phyloP scores from a whole-genome alignment of 1,140 invertebrate genomes.

The Drosophila sp. region DNA sequence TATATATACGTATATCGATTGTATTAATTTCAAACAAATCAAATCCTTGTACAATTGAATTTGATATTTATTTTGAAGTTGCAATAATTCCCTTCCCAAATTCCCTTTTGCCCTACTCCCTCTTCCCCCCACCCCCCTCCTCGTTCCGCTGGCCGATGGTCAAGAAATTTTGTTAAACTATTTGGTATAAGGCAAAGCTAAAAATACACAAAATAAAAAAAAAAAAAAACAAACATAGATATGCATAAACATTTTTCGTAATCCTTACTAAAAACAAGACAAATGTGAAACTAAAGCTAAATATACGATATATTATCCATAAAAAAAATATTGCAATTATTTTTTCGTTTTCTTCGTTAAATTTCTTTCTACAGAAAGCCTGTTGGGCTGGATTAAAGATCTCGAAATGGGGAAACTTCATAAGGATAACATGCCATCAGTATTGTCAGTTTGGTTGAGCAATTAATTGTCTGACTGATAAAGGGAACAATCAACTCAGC shows the following conservation, averaged over 20 bases:
- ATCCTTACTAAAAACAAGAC: constrained; percentile 27
- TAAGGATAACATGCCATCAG: too few species aligned
- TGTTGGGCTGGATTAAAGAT: too few species aligned
- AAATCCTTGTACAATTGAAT: constrained; percentile 6
- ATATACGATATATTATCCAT: constrained; percentile 30
- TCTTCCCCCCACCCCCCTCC: neutral
- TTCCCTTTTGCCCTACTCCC: neutral
- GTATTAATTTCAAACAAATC: neutral
- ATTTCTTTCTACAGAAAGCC: too few species aligned
- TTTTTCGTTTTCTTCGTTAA: too few species aligned
- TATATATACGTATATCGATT: neutral
- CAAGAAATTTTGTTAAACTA: constrained; percentile 25
- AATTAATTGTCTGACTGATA: neutral
- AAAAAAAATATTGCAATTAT: neutral
- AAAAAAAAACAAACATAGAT: neutral
- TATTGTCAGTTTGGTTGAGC: neutral
- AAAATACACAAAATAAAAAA: constrained; percentile 4
- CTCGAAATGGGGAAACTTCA: too few species aligned
- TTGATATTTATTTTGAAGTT: constrained; percentile 22
- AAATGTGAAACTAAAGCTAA: constrained; percentile 37
- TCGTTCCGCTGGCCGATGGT: constrained; percentile 3
- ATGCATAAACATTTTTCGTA: constrained; percentile 16
- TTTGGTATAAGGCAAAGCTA: constrained; percentile 28
- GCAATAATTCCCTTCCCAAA: constrained; percentile 7
- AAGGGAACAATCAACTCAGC: neutral